Conservation (phyloP, 2,888 invertebrate species). For the Aphrophora alni region DNA sequence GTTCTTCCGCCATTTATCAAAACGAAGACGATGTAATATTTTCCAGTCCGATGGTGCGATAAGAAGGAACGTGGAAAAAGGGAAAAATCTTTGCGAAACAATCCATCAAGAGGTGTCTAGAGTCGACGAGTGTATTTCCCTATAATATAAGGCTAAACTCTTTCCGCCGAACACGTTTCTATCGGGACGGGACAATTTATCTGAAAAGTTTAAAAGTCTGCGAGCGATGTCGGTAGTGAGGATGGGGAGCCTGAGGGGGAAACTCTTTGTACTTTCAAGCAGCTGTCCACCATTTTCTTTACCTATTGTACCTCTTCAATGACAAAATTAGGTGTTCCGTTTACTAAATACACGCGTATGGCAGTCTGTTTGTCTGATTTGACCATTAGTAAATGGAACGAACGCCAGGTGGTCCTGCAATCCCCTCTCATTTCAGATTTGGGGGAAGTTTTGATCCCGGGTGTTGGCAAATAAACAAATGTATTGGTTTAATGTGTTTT, state of each 20-base stretch:
- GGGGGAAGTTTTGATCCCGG: neutral
- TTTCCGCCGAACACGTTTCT: neutral
- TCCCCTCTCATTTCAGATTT: neutral
- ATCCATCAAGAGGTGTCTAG: neutral
- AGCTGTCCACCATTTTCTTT: neutral
- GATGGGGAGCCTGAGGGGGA: too few species aligned
- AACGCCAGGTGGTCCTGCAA: neutral
- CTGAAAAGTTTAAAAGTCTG: neutral
- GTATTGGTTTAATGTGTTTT: neutral
- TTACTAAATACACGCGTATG: neutral
- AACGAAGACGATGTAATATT: neutral
- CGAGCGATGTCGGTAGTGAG: too few species aligned
- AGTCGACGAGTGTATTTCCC: neutral
- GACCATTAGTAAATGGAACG: too few species aligned
- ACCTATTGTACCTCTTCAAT: neutral
- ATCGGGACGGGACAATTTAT: neutral
- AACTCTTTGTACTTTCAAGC: neutral
- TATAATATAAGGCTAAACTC: neutral
- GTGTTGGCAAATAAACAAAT: neutral
- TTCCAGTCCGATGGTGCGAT: conserved; percentile 6
- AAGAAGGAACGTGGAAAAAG: neutral
- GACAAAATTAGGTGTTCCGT: neutral
- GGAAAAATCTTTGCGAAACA: neutral
- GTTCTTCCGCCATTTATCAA: neutral
- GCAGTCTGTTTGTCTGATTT: neutral